A percentile compares a stretch with the other conserved stretches of the same genome.
phyloP scores from a whole-genome alignment of 2,797 vertebrate species.

The Hipposideros larvatus region DNA sequence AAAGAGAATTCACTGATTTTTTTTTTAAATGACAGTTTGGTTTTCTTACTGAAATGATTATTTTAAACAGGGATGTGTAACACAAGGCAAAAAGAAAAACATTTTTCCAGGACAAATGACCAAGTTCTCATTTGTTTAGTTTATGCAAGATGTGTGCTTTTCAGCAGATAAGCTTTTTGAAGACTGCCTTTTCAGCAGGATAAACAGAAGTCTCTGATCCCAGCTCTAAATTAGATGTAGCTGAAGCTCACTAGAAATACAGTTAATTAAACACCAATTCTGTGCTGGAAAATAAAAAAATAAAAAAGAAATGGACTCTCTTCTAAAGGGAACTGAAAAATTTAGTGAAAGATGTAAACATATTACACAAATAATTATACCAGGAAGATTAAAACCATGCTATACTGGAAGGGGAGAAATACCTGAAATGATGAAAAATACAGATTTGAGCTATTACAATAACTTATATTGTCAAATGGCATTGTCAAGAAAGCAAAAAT shows the following conservation, averaged over 20 bases:
- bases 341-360: neutral
- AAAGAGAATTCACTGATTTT: neutral
- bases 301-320: neutral
- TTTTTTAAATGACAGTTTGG: neutral
- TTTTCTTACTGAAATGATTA: constrained; percentile 5
- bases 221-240: neutral
- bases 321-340: neutral
- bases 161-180: neutral
- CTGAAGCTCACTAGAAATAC: neutral
- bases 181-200: neutral
- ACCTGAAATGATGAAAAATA: neutral
- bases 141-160: neutral
- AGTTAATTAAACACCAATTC: neutral
- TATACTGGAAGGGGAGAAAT: neutral
- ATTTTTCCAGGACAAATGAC: neutral
- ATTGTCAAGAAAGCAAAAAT: neutral
- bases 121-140: neutral
- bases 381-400: neutral
- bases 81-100: neutral
- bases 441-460: neutral
- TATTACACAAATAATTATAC: neutral
- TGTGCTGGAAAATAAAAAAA: neutral
- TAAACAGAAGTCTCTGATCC: neutral
- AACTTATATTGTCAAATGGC: neutral
- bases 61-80: neutral